A percentile compares a stretch with the other conserved stretches of the same genome.
Conservation (phyloP, 2,113 vertebrate genomes). For the Oxyura jamaicensis region DNA sequence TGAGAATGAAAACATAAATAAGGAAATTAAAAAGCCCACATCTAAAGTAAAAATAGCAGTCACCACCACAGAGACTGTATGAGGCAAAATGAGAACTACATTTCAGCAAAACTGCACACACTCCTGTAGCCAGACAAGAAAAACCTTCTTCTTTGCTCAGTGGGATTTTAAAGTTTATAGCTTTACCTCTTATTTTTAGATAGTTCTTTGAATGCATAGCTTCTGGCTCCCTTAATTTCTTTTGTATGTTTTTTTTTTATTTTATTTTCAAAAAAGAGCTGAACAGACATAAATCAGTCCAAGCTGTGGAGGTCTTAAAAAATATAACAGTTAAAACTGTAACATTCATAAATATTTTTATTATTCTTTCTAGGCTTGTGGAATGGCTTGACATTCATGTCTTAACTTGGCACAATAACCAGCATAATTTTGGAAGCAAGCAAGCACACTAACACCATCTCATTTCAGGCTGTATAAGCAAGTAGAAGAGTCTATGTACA, state of each 20-base stretch:
- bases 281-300: constrained; percentile 15
- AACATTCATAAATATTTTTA: constrained; percentile 57
- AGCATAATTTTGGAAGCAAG: neutral
- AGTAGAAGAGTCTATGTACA: neutral
- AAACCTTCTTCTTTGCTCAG: constrained; percentile 17
- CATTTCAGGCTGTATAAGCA: neutral
- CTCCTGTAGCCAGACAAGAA: constrained; percentile 32
- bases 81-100: constrained; percentile 17
- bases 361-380: constrained; percentile 32
- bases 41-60: constrained; percentile 46
- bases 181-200: constrained; percentile 49
- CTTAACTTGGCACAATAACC: neutral
- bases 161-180: constrained; percentile 48
- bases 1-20: constrained; percentile 44
- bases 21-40: neutral
- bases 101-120: constrained; percentile 25
- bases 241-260: neutral
- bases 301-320: constrained; percentile 22
- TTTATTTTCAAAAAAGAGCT: neutral
- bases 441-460: neutral
- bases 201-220: constrained; percentile 21
- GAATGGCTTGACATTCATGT: constrained; percentile 3
- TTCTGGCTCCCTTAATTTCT: constrained; percentile 52
- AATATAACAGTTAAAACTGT: neutral
- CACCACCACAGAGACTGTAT: neutral